Evolutionary conservation across 2,797 vertebrate species (phyloP), one percentile per base, ranked within the genome.

Genomic region (Calcarius lapponicus): DNA sequence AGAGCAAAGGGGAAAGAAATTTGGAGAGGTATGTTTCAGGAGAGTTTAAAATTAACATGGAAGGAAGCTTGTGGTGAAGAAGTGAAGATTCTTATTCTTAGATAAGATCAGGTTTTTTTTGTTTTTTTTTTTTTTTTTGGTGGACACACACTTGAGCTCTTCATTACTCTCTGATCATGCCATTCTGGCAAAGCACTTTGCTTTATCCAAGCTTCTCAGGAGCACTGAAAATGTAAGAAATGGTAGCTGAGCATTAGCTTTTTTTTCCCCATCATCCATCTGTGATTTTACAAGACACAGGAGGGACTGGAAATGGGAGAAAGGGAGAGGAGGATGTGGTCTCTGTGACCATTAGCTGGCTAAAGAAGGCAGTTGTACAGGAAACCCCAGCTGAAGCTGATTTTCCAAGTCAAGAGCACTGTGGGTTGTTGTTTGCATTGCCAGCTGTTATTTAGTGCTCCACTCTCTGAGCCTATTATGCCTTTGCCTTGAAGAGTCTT

Each of bases 401-500:
- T 81, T 78, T 84, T 57, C 65, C 32, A 48, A 20, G 34, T 36
- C 36, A 67, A 88, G 72, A 80, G 50, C 3, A 6, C 80, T 45
- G 38, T 17, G 53, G 31, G n/a, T 15, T 62, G 57, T 56, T 48
- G 43, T 75, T 88, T 72, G 34, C 43, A 32, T 56, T 60, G 62
- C 72, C 53, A 71, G 16, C 53, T 71, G 51, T 36, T 79, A 16
- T 29, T 43, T 7, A 50, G 70, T 31, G 31, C 47, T 53, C 20
- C 45, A 43, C 42, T 43, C 42, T 43, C 32, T 34, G 61, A 47
- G 31, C 34, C 74, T 1, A 0, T 73, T 32, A 45, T 0, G 0
- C 34, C 56, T 84, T 84, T 81, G 24, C 65, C 48, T 95, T 70
- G 53, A 84, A 78, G 11, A 50, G 32, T 31, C 71, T 64, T 57